Conservation (phyloP, 2,888 invertebrate species). For the Miltochrista miniata region DNA sequence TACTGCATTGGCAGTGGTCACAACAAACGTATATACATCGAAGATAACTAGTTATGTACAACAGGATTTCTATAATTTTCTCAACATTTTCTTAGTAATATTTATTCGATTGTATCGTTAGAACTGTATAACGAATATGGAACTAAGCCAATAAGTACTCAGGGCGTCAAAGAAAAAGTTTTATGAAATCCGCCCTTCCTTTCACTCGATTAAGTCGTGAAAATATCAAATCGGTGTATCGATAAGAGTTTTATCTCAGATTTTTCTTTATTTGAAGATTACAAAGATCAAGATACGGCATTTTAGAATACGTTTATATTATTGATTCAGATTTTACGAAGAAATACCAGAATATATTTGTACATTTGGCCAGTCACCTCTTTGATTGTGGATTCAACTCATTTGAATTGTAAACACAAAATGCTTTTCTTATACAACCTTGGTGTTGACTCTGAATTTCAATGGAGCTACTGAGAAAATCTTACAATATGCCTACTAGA, state of each 20-base stretch:
- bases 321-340: constrained; percentile 7
- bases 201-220: constrained; percentile 13
- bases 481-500: no score
- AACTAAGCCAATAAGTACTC: constrained; percentile 7
- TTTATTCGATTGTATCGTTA: no score
- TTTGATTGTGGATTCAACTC: constrained; percentile 14
- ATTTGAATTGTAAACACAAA: constrained; percentile 11
- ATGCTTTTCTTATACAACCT: background rate
- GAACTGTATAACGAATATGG: background rate
- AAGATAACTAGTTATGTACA: no score
- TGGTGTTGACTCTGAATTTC: background rate
- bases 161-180: constrained; percentile 11
- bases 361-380: constrained; percentile 7
- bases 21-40: no score
- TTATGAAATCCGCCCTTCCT: constrained; percentile 10
- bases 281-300: no score
- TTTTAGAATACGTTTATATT: background rate
- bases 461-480: background rate
- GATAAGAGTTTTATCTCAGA: background rate
- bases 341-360: constrained; percentile 20
- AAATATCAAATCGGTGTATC: constrained; percentile 9
- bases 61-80: no score
- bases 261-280: constrained; percentile 5
- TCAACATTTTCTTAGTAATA: no score
- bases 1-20: no score